Conservation (phyloP, 2,113 vertebrate species). For the Lepus americanus region DNA sequence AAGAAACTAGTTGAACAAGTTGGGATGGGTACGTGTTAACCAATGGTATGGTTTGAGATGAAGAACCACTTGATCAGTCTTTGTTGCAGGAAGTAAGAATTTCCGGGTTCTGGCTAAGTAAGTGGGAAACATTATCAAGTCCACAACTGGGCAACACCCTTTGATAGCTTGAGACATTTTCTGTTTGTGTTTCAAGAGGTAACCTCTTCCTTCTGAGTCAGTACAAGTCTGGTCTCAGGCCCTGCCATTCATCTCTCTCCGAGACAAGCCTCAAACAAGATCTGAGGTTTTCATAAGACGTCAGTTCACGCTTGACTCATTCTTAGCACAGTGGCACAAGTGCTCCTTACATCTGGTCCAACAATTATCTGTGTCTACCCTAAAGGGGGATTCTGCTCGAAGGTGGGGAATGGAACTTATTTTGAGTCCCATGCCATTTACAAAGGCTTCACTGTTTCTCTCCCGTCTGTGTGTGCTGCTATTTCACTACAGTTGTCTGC, state of each 20-base stretch:
- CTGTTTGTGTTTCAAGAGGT: conserved; percentile 58
- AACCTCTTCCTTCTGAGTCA: conserved; percentile 65
- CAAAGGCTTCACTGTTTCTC: background rate
- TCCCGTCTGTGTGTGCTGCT: background rate
- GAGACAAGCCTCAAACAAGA: background rate
- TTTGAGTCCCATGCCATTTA: background rate
- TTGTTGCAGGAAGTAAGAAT: conserved; percentile 71
- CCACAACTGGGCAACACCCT: conserved; percentile 60
- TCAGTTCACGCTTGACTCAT: background rate
- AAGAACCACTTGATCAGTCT: conserved; percentile 72
- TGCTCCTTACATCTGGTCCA: background rate
- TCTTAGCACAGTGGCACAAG: background rate
- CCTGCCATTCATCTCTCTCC: background rate
- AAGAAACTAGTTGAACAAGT: conserved; percentile 80
- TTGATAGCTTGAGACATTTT: conserved; percentile 7
- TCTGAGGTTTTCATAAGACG: background rate
- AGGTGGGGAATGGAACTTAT: background rate
- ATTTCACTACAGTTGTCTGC: background rate
- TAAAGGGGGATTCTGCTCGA: background rate
- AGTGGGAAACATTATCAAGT: conserved; percentile 55
- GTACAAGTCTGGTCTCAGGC: background rate
- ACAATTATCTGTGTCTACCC: background rate
- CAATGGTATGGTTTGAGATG: conserved; percentile 63
- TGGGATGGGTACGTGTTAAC: conserved; percentile 68
- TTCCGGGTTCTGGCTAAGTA: conserved; percentile 75